These are phyloP conservation scores for Ennomos erosarius DNA, from an alignment of 2,888 invertebrate genomes.

Conservation along the genomic window DNA sequence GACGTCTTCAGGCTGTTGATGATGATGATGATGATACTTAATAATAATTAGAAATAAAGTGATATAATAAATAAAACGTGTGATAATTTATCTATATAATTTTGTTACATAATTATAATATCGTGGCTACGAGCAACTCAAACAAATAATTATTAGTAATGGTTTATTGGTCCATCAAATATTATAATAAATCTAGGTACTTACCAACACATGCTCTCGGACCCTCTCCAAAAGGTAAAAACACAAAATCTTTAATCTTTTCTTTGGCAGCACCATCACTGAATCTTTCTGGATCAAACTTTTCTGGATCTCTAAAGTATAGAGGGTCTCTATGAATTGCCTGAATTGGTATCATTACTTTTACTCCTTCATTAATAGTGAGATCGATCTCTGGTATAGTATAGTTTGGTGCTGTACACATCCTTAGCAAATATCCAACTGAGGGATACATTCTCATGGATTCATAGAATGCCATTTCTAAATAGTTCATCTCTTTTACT, in stretches of 20 bases:
- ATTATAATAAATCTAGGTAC: too few species aligned
- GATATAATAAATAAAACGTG: too few species aligned
- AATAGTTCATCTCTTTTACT: slow-evolving; percentile 70
- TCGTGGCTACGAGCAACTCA: too few species aligned
- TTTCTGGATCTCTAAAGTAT: slow-evolving; percentile 67
- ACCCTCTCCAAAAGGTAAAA: slow-evolving; percentile 75
- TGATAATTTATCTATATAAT: too few species aligned
- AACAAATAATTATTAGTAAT: too few species aligned
- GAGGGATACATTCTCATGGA: slow-evolving; percentile 76
- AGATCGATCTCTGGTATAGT: slow-evolving; percentile 70
- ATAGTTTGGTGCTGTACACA: slow-evolving; percentile 67
- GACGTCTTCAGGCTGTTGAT: too few species aligned
- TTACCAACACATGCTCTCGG: slow-evolving; percentile 75
- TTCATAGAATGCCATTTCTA: slow-evolving; percentile 74
- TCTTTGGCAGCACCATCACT: slow-evolving; percentile 56
- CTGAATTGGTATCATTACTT: slow-evolving; percentile 69
- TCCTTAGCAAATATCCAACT: slow-evolving; percentile 67
- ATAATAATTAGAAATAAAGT: too few species aligned
- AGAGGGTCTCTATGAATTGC: slow-evolving; percentile 71
- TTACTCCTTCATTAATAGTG: slow-evolving; percentile 66
- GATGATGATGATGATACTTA: too few species aligned
- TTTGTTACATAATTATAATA: too few species aligned
- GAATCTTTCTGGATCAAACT: slow-evolving; percentile 72
- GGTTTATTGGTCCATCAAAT: too few species aligned
- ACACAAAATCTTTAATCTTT: slow-evolving; percentile 60